Percentiles rank a stretch among this genome's conserved stretches.
phyloP scores from a whole-genome alignment of 1,140 invertebrate genomes.

The Colletes latitarsis region DNA sequence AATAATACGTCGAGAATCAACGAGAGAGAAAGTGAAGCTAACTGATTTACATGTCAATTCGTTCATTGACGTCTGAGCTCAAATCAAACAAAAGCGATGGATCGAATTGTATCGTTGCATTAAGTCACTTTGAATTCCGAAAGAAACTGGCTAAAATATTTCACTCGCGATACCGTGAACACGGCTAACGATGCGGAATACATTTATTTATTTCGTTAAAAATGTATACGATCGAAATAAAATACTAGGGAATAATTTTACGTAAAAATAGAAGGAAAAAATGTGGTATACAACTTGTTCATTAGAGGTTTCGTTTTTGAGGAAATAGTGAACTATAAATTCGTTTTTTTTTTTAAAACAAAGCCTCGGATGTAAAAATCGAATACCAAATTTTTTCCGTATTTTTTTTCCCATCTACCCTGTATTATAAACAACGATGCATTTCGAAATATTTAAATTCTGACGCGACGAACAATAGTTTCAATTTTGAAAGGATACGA shows the following conservation, averaged over 20 bases:
- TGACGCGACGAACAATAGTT: neutral
- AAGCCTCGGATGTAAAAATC: too few species aligned
- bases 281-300: too few species aligned
- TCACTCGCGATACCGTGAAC: neutral
- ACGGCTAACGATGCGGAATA: neutral
- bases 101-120: conserved; percentile 7
- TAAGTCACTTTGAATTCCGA: conserved; percentile 11
- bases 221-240: neutral
- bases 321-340: too few species aligned
- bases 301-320: too few species aligned
- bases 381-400: too few species aligned
- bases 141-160: neutral
- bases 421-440: neutral
- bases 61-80: conserved; percentile 15
- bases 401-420: too few species aligned
- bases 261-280: too few species aligned
- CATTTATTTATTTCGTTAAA: conserved; percentile 18
- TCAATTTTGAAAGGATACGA: too few species aligned
- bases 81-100: conserved; percentile 17
- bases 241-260: neutral
- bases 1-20: conserved; percentile 18
- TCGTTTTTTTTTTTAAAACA: too few species aligned
- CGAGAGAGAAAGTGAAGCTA: neutral
- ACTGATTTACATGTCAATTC: conserved; percentile 35
- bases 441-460: neutral